phyloP scores from a whole-genome alignment of 1,140 invertebrate genomes.

The Prorops nasuta region DNA sequence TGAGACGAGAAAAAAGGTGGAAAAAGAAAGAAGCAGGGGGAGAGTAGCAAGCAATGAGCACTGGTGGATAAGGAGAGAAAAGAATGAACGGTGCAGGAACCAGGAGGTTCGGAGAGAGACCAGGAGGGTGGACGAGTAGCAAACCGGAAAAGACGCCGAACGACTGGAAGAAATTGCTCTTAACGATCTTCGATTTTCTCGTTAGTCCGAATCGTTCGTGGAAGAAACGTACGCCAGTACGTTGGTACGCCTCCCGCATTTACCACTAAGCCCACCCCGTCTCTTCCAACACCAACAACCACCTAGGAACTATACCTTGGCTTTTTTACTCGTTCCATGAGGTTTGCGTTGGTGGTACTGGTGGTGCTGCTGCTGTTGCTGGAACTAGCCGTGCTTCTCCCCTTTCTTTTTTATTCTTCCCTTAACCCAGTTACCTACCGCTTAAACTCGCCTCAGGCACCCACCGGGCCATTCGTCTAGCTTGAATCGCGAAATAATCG shows the following conservation, averaged over 20 bases:
- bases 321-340: too few relatives aligned
- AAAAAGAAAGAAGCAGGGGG: too few relatives aligned
- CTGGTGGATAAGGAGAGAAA: background rate
- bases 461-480: slow-evolving; percentile 12
- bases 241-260: slow-evolving; percentile 30
- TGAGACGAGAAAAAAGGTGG: too few relatives aligned
- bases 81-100: background rate
- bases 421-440: slow-evolving; percentile 18
- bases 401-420: slow-evolving; percentile 18
- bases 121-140: slow-evolving; percentile 13
- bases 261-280: slow-evolving; percentile 12
- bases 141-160: slow-evolving; percentile 29
- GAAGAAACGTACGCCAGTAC: slow-evolving; percentile 24
- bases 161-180: slow-evolving; percentile 42
- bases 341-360: too few relatives aligned
- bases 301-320: slow-evolving; percentile 13
- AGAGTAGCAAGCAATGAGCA: too few relatives aligned
- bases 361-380: too few relatives aligned
- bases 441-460: slow-evolving; percentile 14
- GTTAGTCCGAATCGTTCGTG: slow-evolving; percentile 42
- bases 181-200: slow-evolving; percentile 50
- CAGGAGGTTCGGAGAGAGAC: background rate
- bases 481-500: slow-evolving; percentile 25
- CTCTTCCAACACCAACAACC: slow-evolving; percentile 9
- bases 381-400: too few relatives aligned